A percentile compares a stretch with the other conserved stretches of the same genome.
Conservation (phyloP, 2,888 invertebrate genomes). For the Folsomia candida region DNA sequence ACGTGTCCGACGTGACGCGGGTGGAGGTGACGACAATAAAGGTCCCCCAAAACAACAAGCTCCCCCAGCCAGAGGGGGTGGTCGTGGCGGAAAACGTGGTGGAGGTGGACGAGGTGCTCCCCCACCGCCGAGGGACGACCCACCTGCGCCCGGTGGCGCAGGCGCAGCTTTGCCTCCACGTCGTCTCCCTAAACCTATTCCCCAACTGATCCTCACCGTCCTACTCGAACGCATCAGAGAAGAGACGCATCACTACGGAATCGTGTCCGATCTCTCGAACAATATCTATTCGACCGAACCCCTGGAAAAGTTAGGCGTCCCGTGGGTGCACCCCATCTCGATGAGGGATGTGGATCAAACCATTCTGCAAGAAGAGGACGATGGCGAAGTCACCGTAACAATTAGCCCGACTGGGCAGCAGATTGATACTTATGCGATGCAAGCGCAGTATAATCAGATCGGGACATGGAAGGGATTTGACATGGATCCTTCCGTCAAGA, state of each 20-base stretch:
- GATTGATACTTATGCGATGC: conserved; percentile 3
- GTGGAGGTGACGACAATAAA: not conserved
- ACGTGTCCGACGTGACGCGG: not conserved
- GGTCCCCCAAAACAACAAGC: too few species aligned
- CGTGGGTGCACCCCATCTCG: too few species aligned
- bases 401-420: not conserved
- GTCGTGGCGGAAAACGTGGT: not conserved
- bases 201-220: conserved; percentile 14
- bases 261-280: conserved; percentile 17
- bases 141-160: too few species aligned
- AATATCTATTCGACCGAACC: too few species aligned
- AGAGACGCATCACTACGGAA: not conserved
- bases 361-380: conserved; percentile 1
- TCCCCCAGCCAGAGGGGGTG: too few species aligned
- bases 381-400: not conserved
- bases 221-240: conserved; percentile 6
- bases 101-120: not conserved
- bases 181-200: conserved; percentile 20
- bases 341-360: conserved; percentile 15
- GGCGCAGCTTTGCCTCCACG: too few species aligned
- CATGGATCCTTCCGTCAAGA: not conserved
- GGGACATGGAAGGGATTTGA: conserved; percentile 14
- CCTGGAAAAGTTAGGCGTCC: too few species aligned
- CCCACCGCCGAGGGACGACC: too few species aligned
- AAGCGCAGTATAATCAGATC: not conserved